Evolutionary conservation across 2,113 vertebrate species (phyloP).

Genomic region (Phoenicopterus ruber): DNA sequence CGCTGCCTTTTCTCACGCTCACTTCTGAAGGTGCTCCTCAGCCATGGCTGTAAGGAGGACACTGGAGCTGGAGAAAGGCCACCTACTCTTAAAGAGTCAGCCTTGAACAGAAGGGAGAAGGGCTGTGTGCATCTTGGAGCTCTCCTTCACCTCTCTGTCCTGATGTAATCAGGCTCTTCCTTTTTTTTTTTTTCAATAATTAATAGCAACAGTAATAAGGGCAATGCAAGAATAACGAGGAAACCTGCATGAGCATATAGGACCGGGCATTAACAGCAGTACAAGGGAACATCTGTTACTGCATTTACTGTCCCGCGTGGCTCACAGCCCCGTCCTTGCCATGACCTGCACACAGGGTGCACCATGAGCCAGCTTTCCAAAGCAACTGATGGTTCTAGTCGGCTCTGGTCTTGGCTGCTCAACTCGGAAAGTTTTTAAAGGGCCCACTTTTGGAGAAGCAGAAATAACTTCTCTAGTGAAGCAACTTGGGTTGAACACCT

Average conservation of each 20-base stretch:
- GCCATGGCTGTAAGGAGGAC: background rate
- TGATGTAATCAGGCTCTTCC: background rate
- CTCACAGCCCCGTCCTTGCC: background rate
- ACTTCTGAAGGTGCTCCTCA: background rate
- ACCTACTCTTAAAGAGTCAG: background rate
- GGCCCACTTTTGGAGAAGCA: background rate
- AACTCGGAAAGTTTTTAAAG: background rate
- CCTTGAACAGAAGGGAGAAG: background rate
- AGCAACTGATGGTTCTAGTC: background rate
- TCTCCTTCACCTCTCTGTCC: background rate
- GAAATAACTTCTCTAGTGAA: background rate
- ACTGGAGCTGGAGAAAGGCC: background rate
- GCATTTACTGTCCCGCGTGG: background rate
- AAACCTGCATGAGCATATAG: rapidly evolving
- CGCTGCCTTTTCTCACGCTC: background rate
- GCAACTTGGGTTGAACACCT: background rate
- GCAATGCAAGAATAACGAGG: background rate
- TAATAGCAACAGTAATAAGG: background rate
- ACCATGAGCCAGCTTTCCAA: background rate
- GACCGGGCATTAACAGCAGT: background rate
- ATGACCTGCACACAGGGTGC: background rate
- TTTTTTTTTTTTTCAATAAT: background rate
- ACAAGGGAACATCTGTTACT: background rate
- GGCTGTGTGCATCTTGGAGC: background rate
- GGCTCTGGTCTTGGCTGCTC: background rate